Evolutionary conservation across 2,797 vertebrate genomes (phyloP).

Genomic region (Limosa lapponica): DNA sequence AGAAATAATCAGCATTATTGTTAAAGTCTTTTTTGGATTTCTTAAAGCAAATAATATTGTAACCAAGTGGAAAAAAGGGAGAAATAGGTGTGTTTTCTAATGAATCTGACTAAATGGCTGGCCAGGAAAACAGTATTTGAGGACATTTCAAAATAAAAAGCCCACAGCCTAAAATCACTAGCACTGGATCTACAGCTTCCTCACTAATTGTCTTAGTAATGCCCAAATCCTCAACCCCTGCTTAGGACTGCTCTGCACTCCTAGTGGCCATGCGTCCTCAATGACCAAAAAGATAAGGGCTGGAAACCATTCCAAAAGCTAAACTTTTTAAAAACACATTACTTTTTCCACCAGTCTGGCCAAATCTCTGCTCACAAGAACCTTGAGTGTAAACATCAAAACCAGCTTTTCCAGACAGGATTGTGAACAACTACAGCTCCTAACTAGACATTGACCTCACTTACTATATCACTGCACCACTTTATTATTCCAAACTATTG

Average conservation of each 20-base stretch:
- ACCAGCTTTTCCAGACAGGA: conserved; percentile 26
- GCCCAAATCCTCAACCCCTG: background rate
- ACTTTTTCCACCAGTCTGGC: conserved; percentile 21
- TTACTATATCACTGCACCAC: background rate
- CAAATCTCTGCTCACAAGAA: conserved; percentile 13
- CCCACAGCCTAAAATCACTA: background rate
- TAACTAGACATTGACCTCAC: conserved; percentile 4
- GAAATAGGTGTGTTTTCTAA: background rate
- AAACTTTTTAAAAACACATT: background rate
- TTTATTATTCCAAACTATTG: background rate
- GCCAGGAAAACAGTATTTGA: background rate
- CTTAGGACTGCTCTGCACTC: background rate
- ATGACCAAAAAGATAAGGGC: background rate
- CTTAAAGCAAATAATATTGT: background rate
- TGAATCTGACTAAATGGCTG: background rate
- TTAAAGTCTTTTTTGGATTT: background rate
- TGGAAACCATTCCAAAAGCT: background rate
- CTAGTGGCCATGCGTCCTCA: background rate
- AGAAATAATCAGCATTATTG: conserved; percentile 3
- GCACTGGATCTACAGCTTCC: background rate
- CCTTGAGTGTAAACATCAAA: conserved; percentile 29
- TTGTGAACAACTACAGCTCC: background rate
- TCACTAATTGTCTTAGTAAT: background rate
- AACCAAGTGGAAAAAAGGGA: background rate
- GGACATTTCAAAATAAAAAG: background rate